Evolutionary conservation across 2,113 vertebrate genomes (phyloP).

Genomic region (Grus americana): DNA sequence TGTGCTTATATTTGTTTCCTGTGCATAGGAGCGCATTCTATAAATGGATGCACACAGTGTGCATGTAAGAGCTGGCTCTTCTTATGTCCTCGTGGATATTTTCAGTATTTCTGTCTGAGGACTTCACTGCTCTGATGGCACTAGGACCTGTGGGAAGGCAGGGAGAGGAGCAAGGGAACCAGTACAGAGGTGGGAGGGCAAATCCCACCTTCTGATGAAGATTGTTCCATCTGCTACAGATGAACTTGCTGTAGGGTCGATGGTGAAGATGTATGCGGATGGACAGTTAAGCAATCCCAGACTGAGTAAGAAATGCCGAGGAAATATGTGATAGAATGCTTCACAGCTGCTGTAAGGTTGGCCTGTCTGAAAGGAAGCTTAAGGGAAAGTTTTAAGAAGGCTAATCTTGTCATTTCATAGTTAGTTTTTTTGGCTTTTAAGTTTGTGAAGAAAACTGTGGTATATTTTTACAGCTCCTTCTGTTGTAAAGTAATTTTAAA

Average conservation of each 20-base stretch:
- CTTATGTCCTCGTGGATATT: accelerated
- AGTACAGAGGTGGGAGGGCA: neutral
- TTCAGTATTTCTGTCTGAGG: accelerated
- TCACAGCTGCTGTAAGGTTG: neutral
- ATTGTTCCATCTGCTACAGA: accelerated
- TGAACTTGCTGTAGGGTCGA: accelerated
- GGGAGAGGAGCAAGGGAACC: neutral
- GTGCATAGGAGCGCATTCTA: accelerated
- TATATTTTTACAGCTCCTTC: neutral
- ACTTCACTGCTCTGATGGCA: accelerated
- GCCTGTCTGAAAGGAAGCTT: neutral
- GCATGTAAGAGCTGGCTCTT: accelerated
- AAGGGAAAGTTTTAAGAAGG: neutral
- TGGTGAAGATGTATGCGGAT: neutral
- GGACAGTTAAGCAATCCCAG: neutral
- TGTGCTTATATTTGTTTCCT: accelerated
- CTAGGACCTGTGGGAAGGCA: neutral
- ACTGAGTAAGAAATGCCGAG: neutral
- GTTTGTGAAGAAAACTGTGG: neutral
- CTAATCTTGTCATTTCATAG: neutral
- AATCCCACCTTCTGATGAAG: neutral
- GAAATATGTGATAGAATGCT: accelerated
- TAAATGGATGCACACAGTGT: accelerated
- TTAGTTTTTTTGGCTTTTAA: neutral
- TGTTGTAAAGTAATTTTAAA: neutral